Conservation (phyloP, 2,797 vertebrate species). For the Takifugu rubripes region DNA sequence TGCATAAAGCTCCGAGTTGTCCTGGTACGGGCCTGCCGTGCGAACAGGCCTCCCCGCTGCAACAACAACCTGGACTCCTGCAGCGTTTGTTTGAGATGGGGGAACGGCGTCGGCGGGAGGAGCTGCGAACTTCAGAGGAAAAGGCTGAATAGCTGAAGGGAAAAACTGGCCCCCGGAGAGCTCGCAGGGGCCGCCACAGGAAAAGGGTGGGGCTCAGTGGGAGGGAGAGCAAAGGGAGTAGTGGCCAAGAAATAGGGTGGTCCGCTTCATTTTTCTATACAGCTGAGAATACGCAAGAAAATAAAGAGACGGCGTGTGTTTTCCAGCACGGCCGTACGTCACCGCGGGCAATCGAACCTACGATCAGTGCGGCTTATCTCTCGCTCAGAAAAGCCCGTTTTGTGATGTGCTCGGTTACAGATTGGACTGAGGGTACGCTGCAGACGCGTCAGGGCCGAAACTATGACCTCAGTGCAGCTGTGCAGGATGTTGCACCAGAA, state of each 20-base stretch:
- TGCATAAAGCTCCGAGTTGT: slow-evolving; percentile 43
- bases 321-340: no score
- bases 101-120: neutral
- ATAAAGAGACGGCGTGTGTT: neutral
- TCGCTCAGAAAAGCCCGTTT: no score
- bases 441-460: no score
- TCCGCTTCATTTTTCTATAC: neutral
- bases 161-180: slow-evolving; percentile 41
- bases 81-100: slow-evolving; percentile 40
- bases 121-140: slow-evolving; percentile 45
- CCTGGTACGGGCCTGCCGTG: neutral
- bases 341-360: no score
- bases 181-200: slow-evolving; percentile 46
- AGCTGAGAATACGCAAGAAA: no score
- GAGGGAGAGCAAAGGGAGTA: slow-evolving; percentile 12
- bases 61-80: slow-evolving; percentile 50
- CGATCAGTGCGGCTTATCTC: neutral
- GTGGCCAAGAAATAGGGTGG: slow-evolving; percentile 16
- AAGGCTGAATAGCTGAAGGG: slow-evolving; percentile 48
- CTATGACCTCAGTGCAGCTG: neutral
- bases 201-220: slow-evolving; percentile 32
- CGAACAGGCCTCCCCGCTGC: slow-evolving; percentile 39
- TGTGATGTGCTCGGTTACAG: no score
- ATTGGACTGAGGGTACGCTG: no score
- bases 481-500: neutral